A percentile compares a stretch with the other conserved stretches of the same genome.
Conservation (phyloP, 2,113 vertebrate genomes). For the Oncorhynchus nerka region DNA sequence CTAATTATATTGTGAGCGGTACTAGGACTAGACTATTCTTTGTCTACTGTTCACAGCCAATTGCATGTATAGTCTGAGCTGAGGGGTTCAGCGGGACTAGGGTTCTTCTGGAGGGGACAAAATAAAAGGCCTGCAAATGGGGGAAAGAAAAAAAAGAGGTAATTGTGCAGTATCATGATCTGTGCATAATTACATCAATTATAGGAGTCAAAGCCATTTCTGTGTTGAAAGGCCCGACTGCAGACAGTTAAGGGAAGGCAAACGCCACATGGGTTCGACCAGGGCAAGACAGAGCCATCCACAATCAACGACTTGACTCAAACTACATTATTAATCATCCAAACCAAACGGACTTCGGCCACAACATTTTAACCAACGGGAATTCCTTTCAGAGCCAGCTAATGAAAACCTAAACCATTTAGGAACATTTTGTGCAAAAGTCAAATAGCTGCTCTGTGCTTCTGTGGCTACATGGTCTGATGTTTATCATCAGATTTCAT, state of each 20-base stretch:
- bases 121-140: no score
- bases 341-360: neutral
- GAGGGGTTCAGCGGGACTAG: neutral
- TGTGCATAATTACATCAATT: conserved; percentile 30
- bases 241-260: neutral
- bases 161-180: conserved; percentile 26
- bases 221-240: conserved; percentile 19
- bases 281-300: neutral
- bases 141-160: neutral
- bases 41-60: conserved; percentile 23
- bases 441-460: no score
- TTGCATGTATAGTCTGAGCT: neutral
- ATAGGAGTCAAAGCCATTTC: conserved; percentile 25
- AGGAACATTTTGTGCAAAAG: no score
- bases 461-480: no score
- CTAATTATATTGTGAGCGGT: conserved; percentile 29
- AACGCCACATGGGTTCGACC: neutral
- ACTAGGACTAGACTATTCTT: conserved; percentile 23
- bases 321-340: conserved; percentile 1
- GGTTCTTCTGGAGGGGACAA: neutral
- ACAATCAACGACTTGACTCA: neutral
- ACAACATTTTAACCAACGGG: neutral
- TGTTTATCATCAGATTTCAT: no score
- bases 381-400: neutral
- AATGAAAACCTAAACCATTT: neutral